phyloP scores from a whole-genome alignment of 35 echinoderm and acorn worm species.

The Lytechinus variegatus region DNA sequence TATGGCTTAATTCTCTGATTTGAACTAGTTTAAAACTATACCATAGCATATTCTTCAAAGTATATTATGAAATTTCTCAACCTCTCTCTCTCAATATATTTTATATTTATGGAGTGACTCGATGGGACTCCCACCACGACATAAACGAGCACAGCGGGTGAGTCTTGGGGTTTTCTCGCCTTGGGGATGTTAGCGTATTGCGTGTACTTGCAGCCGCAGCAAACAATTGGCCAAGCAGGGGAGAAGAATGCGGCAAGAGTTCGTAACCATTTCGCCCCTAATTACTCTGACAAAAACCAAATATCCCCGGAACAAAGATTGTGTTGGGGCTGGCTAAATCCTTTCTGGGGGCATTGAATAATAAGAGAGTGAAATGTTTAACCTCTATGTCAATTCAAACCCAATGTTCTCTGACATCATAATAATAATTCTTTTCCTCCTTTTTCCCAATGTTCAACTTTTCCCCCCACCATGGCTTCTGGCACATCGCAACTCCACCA shows the following conservation, averaged over 20 bases:
- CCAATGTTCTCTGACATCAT: constrained; percentile 11
- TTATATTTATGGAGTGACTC: constrained; percentile 7
- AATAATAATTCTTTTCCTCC: constrained; percentile 5
- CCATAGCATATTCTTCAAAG: background rate
- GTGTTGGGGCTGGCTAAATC: constrained; percentile 16
- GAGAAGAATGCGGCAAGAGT: constrained; percentile 32
- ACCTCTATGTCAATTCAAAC: background rate
- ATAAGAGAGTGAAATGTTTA: constrained; percentile 20
- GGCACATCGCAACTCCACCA: background rate
- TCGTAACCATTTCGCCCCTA: constrained; percentile 38
- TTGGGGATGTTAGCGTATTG: background rate
- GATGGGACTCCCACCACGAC: background rate
- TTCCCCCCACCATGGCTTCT: background rate
- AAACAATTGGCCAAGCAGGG: constrained; percentile 17
- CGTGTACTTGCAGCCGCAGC: constrained; percentile 9
- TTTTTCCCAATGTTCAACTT: background rate
- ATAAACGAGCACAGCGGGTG: constrained; percentile 23
- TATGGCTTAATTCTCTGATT: background rate
- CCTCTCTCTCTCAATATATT: background rate
- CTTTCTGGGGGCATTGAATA: constrained; percentile 1
- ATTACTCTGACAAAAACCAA: constrained; percentile 47
- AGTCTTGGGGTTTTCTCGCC: constrained; percentile 6
- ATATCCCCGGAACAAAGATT: constrained; percentile 25
- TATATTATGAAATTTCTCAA: background rate
- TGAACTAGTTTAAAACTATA: background rate